phyloP scores from a whole-genome alignment of 2,113 vertebrate species.

The Murina feae region DNA sequence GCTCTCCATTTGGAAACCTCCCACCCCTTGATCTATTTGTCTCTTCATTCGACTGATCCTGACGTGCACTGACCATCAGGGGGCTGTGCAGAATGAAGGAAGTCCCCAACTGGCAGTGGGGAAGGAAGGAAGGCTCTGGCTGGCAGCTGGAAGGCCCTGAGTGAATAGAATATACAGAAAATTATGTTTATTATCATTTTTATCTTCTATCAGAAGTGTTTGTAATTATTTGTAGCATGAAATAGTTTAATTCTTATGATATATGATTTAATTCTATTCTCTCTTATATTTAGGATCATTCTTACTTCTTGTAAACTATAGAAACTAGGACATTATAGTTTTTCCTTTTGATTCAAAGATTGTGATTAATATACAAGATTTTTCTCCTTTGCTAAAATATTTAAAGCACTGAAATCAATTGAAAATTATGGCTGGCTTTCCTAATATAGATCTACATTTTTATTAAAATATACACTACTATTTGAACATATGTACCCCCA shows the following conservation, averaged over 20 bases:
- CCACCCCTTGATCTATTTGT: not conserved
- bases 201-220: not conserved
- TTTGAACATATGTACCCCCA: not conserved
- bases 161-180: not conserved
- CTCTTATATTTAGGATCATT: not conserved
- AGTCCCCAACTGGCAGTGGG: too few species aligned
- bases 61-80: too few species aligned
- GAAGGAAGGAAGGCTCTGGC: too few species aligned
- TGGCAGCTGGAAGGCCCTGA: too few species aligned
- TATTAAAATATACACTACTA: not conserved
- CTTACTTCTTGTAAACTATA: not conserved
- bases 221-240: not conserved
- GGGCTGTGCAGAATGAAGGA: too few species aligned
- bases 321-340: not conserved
- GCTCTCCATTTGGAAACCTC: not conserved
- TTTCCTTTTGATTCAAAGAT: not conserved
- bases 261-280: not conserved
- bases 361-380: not conserved
- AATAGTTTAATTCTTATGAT: not conserved
- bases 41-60: not conserved
- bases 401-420: not conserved
- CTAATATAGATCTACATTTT: not conserved
- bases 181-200: not conserved
- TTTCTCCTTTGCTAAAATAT: not conserved
- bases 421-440: not conserved